These are phyloP conservation scores for Paedocypris sp. DNA, from an alignment of 2,113 vertebrate species.

Conservation along the genomic window DNA sequence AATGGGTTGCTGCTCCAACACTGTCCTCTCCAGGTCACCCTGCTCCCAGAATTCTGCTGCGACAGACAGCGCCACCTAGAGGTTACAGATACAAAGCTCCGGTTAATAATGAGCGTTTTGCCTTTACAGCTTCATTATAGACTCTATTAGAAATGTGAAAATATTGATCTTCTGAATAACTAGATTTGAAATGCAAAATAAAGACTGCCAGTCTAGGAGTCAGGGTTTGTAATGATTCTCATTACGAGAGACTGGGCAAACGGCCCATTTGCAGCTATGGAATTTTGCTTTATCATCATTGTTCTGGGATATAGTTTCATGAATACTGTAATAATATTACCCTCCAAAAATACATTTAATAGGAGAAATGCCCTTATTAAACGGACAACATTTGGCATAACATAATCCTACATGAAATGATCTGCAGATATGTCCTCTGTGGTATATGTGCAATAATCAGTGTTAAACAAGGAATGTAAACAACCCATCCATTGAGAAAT, in stretches of 20 bases:
- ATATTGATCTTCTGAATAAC: not conserved
- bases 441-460: constrained; percentile 17
- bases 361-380: not conserved
- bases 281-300: not conserved
- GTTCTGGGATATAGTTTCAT: not conserved
- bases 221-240: not conserved
- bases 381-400: not conserved
- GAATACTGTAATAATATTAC: not conserved
- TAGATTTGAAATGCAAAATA: not conserved
- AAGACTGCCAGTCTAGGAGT: not conserved
- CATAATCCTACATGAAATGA: not conserved
- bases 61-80: constrained; percentile 66
- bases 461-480: constrained; percentile 15
- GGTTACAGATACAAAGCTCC: not conserved
- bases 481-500: constrained; percentile 15
- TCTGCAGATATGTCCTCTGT: not conserved
- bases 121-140: not conserved
- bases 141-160: not conserved
- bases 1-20: constrained; percentile 65
- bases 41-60: constrained; percentile 75
- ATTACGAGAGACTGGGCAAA: not conserved
- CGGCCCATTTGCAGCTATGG: not conserved
- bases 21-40: constrained; percentile 68
- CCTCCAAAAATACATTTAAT: not conserved
- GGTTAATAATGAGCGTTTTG: not conserved